A percentile compares a stretch with the other conserved stretches of the same genome.
Evolutionary conservation across 2,888 invertebrate genomes (phyloP).

Genomic region (Cordilura impudica): DNA sequence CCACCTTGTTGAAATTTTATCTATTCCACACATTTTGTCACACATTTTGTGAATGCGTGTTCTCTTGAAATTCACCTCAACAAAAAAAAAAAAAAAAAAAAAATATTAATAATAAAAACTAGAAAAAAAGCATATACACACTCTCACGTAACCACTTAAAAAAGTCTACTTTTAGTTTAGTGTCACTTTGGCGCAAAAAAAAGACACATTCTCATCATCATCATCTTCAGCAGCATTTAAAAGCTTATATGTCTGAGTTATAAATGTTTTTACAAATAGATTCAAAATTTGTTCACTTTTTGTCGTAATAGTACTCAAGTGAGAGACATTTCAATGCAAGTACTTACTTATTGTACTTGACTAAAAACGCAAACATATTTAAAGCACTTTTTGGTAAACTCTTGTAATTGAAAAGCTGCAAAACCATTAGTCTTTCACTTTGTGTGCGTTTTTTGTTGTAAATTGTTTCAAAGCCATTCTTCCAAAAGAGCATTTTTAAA

Average conservation of each 20-base stretch:
- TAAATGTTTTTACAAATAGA: slow-evolving; percentile 4
- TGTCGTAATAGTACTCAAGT: slow-evolving; percentile 10
- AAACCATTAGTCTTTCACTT: not conserved
- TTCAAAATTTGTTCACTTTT: slow-evolving; percentile 42
- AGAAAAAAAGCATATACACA: slow-evolving; percentile 25
- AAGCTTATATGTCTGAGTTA: not conserved
- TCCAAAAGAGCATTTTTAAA: no score
- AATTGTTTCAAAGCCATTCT: no score
- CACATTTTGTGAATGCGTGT: not conserved
- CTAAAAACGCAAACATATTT: not conserved
- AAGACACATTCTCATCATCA: slow-evolving; percentile 4
- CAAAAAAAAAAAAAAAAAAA: no score
- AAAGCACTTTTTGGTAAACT: not conserved
- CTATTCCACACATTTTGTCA: not conserved
- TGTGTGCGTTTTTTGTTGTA: no score
- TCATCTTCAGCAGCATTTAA: slow-evolving; percentile 11
- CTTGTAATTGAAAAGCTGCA: not conserved
- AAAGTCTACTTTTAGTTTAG: slow-evolving; percentile 38
- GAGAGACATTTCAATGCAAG: slow-evolving; percentile 20
- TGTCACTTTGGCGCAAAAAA: slow-evolving; percentile 1
- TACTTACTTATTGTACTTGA: not conserved
- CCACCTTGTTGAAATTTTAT: not conserved
- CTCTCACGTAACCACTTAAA: slow-evolving; percentile 45
- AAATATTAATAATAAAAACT: no score
- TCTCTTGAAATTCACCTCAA: not conserved